Conservation (phyloP, 2,797 vertebrate species). For the Enteromius paludinosus region DNA sequence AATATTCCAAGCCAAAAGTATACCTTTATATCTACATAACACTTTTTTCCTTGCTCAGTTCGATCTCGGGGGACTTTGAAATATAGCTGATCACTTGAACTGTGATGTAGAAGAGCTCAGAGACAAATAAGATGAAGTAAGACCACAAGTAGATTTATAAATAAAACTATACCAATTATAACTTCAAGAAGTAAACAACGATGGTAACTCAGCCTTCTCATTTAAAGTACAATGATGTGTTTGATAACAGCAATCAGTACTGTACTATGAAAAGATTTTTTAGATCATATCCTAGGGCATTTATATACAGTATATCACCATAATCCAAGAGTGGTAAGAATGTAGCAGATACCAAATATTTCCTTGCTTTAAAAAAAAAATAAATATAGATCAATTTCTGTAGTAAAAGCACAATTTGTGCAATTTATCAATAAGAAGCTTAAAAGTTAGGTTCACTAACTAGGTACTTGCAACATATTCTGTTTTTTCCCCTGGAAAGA, state of each 20-base stretch:
- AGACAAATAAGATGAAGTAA: not conserved
- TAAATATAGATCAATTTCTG: not conserved
- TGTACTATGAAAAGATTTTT: not conserved
- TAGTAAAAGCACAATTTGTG: not conserved
- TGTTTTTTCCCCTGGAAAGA: not conserved
- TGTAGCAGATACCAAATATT: not conserved
- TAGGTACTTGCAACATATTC: not conserved
- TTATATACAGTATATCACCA: not conserved
- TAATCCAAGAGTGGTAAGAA: not conserved
- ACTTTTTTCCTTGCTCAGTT: not conserved
- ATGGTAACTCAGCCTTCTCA: not conserved
- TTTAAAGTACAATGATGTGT: not conserved
- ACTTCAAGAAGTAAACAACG: not conserved
- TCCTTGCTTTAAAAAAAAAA: not conserved
- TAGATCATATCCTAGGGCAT: not conserved
- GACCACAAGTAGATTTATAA: not conserved
- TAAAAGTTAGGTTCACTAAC: not conserved
- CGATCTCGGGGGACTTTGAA: not conserved
- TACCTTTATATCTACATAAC: not conserved
- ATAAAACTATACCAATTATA: not conserved
- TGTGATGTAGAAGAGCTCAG: not conserved
- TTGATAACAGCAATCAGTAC: not conserved
- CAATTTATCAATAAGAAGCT: not conserved
- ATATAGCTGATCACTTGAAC: not conserved
- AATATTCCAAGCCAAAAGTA: too few species aligned